Conservation (phyloP, 2,797 vertebrate genomes). For the Artibeus jamaicensis region DNA sequence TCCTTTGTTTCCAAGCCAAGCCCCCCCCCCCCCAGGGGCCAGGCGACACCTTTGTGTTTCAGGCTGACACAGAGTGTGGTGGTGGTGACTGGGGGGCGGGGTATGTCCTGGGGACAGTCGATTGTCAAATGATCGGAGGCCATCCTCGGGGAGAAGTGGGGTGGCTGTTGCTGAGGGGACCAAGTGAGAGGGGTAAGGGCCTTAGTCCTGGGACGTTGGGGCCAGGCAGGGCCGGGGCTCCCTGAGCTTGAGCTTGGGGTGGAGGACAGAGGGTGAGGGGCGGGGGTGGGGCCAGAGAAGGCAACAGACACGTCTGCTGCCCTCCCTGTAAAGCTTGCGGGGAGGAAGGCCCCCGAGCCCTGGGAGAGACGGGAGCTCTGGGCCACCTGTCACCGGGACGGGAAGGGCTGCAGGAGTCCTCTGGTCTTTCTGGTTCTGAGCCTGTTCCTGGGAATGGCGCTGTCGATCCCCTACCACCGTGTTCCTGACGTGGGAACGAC, state of each 20-base stretch:
- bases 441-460: rapidly evolving
- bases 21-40: rapidly evolving
- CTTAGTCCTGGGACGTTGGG: rapidly evolving
- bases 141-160: background rate
- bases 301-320: too few species aligned
- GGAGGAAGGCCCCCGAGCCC: too few species aligned
- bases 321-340: too few species aligned
- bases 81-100: background rate
- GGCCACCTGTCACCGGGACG: background rate
- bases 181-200: background rate
- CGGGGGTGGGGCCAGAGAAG: background rate
- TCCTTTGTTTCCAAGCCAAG: background rate
- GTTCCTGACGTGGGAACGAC: background rate
- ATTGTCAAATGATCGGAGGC: background rate
- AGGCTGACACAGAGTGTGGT: background rate
- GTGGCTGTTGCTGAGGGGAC: rapidly evolving
- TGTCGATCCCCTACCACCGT: rapidly evolving
- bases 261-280: background rate
- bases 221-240: background rate
- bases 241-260: background rate
- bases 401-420: background rate
- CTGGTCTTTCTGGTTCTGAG: background rate
- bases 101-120: background rate
- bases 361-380: rapidly evolving
- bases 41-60: rapidly evolving